Evolutionary conservation across 1,140 invertebrate species (phyloP), one percentile per base, ranked within the genome.

Genomic region (Drosophila oshimai): DNA sequence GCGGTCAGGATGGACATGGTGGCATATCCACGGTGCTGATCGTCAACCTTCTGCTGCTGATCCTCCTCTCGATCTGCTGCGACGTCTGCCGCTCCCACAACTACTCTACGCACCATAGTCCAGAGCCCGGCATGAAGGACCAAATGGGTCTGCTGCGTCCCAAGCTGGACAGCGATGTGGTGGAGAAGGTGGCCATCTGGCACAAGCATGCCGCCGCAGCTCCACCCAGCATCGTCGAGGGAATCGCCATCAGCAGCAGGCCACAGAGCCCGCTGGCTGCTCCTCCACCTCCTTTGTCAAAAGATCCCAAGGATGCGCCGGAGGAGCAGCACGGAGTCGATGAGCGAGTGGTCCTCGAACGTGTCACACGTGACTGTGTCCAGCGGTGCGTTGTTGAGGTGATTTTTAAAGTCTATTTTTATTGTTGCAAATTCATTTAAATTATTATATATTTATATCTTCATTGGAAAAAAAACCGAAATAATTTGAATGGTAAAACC

Each of bases 341-440:
- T 20, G 80, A 84, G 57, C 67, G 75, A 5, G 58, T 86, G 7
- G 47, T 50, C 22, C 29, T 75, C 9, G 80, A 87, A 28, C 64
- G 42, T 1, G 80, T 89, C 17, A 89, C 86, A n/a, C 33, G 75
- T 2, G 84, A 89, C 4, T 89, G 86, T 45, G 62, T 89, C 6
- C 71, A 80, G 53, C 86, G 80, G 1, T 89, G 86, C 36, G 81
- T 89, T 50, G 73, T 86, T 1, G 86, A 89, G 75, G 86, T 89
- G 37, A 44, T n/a, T n/a, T n/a, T n/a, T n/a, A n/a, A n/a, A 87
- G 81, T 77, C 2, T 1, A 6, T n/a, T 0, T 20, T n/a, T 34
- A 10, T 53, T 54, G n/a, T 33, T 0, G 6, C 7, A 24, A 1
- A 2, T n/a, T 15, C n/a, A 6, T 31, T 1, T 2, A 7, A 12